These are phyloP conservation scores for Troides aeacus DNA, from an alignment of 2,888 invertebrate species.

Conservation along the genomic window DNA sequence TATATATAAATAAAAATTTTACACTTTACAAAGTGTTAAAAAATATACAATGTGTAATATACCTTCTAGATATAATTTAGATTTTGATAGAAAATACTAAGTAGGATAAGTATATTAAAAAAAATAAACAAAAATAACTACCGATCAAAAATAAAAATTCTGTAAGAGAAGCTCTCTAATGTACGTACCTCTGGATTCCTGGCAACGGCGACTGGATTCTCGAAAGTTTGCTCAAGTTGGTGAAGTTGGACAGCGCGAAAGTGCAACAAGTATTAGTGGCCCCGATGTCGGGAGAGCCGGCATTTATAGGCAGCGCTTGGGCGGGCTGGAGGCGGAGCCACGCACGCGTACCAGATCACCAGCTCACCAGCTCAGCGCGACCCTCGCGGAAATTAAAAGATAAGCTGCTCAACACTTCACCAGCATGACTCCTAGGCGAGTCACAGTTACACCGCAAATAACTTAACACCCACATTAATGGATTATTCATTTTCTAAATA, in stretches of 20 bases:
- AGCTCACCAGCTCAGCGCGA: slow-evolving; percentile 21
- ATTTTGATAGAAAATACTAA: too few relatives aligned
- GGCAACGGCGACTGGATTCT: slow-evolving; percentile 23
- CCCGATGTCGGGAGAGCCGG: slow-evolving; percentile 38
- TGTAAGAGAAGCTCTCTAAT: too few relatives aligned
- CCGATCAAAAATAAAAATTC: too few relatives aligned
- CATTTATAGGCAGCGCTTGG: slow-evolving; percentile 65
- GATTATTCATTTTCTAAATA: slow-evolving; percentile 19
- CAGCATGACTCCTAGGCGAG: slow-evolving; percentile 11
- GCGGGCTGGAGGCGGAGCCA: slow-evolving; percentile 68
- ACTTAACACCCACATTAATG: slow-evolving; percentile 19
- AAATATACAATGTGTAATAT: too few relatives aligned
- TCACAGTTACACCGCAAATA: slow-evolving; percentile 14
- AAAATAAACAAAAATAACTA: too few relatives aligned
- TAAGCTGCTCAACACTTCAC: slow-evolving; percentile 19
- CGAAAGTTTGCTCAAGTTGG: slow-evolving; percentile 36
- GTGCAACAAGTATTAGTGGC: slow-evolving; percentile 64
- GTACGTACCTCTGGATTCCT: slow-evolving; percentile 21
- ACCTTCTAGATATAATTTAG: too few relatives aligned
- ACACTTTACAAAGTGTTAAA: too few relatives aligned
- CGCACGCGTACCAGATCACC: slow-evolving; percentile 57
- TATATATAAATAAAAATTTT: too few relatives aligned
- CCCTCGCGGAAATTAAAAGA: slow-evolving; percentile 37
- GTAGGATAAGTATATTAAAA: too few relatives aligned
- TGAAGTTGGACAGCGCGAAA: slow-evolving; percentile 45